These are phyloP conservation scores for Papilio aristodemus DNA, from an alignment of 1,140 invertebrate species.

Conservation along the genomic window DNA sequence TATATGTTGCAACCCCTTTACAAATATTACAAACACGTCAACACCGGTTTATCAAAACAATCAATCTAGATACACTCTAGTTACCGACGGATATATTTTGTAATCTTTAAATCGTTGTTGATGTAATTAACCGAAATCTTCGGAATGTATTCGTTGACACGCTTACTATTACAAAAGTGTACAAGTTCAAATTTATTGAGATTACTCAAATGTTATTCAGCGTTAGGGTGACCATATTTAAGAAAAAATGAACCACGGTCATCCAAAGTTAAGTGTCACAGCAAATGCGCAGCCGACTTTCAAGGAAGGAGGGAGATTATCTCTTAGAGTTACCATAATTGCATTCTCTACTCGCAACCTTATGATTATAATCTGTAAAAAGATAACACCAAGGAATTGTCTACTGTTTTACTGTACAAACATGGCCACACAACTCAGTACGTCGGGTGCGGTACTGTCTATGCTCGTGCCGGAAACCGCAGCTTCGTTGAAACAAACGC, in stretches of 20 bases:
- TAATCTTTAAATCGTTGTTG: constrained; percentile 1
- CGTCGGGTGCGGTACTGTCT: constrained; percentile 1
- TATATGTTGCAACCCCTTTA: too few relatives aligned
- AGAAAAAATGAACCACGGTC: too few relatives aligned
- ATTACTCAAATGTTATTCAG: neutral
- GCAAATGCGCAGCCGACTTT: too few relatives aligned
- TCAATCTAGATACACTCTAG: constrained; percentile 10
- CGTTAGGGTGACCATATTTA: neutral
- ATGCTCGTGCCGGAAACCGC: constrained; percentile 51
- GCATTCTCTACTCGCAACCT: too few relatives aligned
- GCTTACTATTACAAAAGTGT: neutral
- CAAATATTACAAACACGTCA: constrained; percentile 9
- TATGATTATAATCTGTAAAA: too few relatives aligned
- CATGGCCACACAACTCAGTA: neutral
- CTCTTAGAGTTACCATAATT: too few relatives aligned
- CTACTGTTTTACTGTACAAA: neutral
- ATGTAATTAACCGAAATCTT: constrained; percentile 8
- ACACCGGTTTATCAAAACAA: constrained; percentile 5
- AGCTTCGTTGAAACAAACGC: constrained; percentile 58
- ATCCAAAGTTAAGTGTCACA: too few relatives aligned
- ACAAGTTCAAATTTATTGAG: neutral
- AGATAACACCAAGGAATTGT: too few relatives aligned
- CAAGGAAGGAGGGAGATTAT: too few relatives aligned
- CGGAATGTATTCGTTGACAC: neutral
- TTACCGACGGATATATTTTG: constrained; percentile 8